Evolutionary conservation across 1,140 invertebrate species (phyloP).

Genomic region (Chrysomallon squamiferum): DNA sequence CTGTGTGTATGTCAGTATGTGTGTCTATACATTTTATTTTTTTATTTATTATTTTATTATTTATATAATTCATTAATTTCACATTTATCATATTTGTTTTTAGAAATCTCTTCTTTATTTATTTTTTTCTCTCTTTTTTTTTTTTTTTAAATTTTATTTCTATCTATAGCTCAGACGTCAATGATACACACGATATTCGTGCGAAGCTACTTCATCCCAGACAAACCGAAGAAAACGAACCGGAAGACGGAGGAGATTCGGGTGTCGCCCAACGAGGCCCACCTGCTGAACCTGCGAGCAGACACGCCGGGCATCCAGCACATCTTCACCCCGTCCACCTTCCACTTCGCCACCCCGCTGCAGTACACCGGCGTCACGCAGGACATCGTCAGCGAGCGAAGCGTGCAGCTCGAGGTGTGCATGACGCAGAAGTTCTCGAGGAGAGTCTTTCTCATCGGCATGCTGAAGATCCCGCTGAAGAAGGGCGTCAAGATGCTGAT

Average conservation of each 20-base stretch:
- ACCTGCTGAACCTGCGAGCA: constrained; percentile 14
- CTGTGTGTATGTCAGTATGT: too few relatives aligned
- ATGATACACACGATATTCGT: constrained; percentile 58
- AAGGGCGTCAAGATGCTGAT: constrained; percentile 51
- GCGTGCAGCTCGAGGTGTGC: constrained; percentile 51
- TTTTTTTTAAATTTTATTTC: too few relatives aligned
- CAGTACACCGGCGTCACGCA: constrained; percentile 46
- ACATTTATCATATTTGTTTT: too few relatives aligned
- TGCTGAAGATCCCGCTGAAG: constrained; percentile 47
- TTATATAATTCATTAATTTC: too few relatives aligned
- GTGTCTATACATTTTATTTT: too few relatives aligned
- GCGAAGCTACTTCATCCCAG: constrained; percentile 51
- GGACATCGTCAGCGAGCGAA: constrained; percentile 38
- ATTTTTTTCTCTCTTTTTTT: constrained; percentile 12
- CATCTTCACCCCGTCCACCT: constrained; percentile 54
- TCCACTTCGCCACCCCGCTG: constrained; percentile 49
- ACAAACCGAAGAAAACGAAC: constrained; percentile 47
- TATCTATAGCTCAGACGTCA: constrained; percentile 52
- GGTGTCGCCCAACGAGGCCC: constrained; percentile 33
- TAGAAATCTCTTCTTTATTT: too few relatives aligned
- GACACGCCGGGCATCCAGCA: constrained; percentile 37
- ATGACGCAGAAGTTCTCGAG: constrained; percentile 53
- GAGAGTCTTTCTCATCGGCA: constrained; percentile 49
- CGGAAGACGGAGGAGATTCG: constrained; percentile 54
- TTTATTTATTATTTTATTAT: too few relatives aligned